Conservation (phyloP, 2,888 invertebrate genomes). For the Erebia palarica region DNA sequence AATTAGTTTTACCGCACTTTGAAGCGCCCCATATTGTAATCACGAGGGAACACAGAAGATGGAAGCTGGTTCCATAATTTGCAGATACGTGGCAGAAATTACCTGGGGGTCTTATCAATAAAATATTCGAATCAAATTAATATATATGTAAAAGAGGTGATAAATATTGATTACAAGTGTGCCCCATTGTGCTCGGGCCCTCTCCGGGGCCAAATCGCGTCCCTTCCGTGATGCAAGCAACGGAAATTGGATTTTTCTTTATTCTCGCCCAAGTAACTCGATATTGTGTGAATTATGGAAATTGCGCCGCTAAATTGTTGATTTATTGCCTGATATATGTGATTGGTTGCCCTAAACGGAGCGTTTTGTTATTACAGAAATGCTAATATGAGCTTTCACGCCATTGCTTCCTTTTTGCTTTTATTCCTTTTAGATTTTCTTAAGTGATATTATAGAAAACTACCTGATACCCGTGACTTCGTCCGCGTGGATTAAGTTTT, state of each 20-base stretch:
- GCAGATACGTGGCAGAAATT: too few relatives aligned
- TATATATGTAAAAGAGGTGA: slow-evolving; percentile 29
- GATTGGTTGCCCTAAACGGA: slow-evolving; percentile 42
- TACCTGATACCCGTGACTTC: too few relatives aligned
- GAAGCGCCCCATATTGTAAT: too few relatives aligned
- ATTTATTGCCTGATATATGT: slow-evolving; percentile 70
- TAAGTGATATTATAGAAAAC: background rate
- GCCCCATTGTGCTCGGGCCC: slow-evolving; percentile 32
- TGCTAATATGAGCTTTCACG: slow-evolving; percentile 33
- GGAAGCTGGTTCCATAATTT: too few relatives aligned
- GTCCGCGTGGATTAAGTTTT: too few relatives aligned
- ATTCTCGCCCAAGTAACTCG: slow-evolving; percentile 71
- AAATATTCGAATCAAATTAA: background rate
- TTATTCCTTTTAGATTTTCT: slow-evolving; percentile 5
- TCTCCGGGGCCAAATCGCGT: slow-evolving; percentile 46
- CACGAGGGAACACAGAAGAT: too few relatives aligned
- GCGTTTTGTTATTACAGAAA: slow-evolving; percentile 35
- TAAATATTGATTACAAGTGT: slow-evolving; percentile 32
- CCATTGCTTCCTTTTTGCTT: slow-evolving; percentile 18
- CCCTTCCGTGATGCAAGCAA: slow-evolving; percentile 70
- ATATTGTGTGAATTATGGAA: slow-evolving; percentile 81
- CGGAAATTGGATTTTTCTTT: slow-evolving; percentile 82
- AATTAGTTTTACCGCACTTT: too few relatives aligned
- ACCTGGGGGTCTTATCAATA: background rate
- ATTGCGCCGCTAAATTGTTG: slow-evolving; percentile 77